Evolutionary conservation across 1,140 invertebrate species (phyloP), one percentile per base, ranked within the genome.

Genomic region (Drosophila orena): DNA sequence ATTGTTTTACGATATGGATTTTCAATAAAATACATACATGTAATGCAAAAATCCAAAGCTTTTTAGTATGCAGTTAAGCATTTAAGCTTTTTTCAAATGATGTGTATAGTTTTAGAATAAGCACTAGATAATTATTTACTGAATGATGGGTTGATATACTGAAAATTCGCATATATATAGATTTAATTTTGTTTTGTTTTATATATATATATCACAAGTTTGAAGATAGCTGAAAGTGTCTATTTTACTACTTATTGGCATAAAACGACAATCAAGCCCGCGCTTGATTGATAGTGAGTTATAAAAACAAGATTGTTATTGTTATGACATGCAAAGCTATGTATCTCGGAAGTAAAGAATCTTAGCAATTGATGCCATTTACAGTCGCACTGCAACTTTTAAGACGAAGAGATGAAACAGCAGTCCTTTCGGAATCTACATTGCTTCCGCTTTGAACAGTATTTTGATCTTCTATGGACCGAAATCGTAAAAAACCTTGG

Each of bases 401-500:
- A 53, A 68, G 71, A 40, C 77, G 55, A 38, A 77, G 38, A 40
- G 74, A 43, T 10, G 77, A 60, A 24, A 42, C 37, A n/a, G 30
- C 24, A 47, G 37, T 20, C 14, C 40, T 37, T 30, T 37, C 54
- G 12, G 30, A 43, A 35, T 49, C 62, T 68, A 38, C 46, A 61
- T 42, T 60, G n/a, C 46, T 46, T 20, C 24, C 62, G 54, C 12
- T 72, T 62, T 59, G 68, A 14, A 52, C 12, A 47, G 59, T 64
- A 53, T 77, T 79, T 4, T 68, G 74, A 71, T 94, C 95, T 38
- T 95, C 95, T 53, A 96, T 83, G 11, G 95, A 95, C 34, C 96
- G 94, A 93, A 97, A 97, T 54, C 97, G 93, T 2, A 97, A 95
- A 89, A 97, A 97, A 1, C 97, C 96, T 77, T 97, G 96, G 79